Base-by-base conservation (phyloP, 1,140 invertebrate genomes). In the Ips typographus region DNA sequence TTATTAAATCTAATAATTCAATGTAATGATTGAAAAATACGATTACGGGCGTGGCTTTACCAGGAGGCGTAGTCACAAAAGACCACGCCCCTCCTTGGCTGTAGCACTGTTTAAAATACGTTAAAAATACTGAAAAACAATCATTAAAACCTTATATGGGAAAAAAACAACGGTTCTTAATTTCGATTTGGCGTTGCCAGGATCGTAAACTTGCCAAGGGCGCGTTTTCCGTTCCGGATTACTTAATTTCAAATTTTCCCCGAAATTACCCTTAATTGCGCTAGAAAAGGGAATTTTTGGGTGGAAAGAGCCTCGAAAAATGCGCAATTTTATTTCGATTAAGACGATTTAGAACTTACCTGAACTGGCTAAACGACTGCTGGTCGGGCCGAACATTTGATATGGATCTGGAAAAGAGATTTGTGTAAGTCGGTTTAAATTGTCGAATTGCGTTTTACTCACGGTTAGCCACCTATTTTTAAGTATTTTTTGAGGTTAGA, bases 361-460 rank as follows among this genome's bases (percentile, higher is more conserved):
- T 85, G 94, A 95, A 82, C 93, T 95, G 41, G 94, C 94, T 77
- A 96, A 84, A 77, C 94, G 88, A 85, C 93, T 96, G 84, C 93
- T 95, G 55, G 94, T 95, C 53, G 94, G 91, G 60, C 93, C 94
- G 81, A 97, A 95, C 91, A 96, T 94, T 85, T 96, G 94, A 86
- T 96, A 97, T 78, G 94, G 94, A 91, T 97, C 94, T 95, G 88
- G 55, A 88, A 88, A 75, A 68, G 57, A 52, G 61, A 88, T 76
- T 84, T 60, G 51, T 37, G 43, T 44, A 63, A 59, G 64, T 68
- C 53, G 60, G 4, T 43, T 61, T 64, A 79, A 80, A 73, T 73
- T 65, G 69, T 52, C 39, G 65, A 49, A 63, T 71, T 67, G 72
- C 72, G 72, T 73, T 73, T 67, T 60, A 61, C 40, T 39, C 38